Percentiles rank a stretch among this genome's conserved stretches.
Evolutionary conservation across 2,113 vertebrate genomes (phyloP).

Genomic region (Poicephalus meyeri): DNA sequence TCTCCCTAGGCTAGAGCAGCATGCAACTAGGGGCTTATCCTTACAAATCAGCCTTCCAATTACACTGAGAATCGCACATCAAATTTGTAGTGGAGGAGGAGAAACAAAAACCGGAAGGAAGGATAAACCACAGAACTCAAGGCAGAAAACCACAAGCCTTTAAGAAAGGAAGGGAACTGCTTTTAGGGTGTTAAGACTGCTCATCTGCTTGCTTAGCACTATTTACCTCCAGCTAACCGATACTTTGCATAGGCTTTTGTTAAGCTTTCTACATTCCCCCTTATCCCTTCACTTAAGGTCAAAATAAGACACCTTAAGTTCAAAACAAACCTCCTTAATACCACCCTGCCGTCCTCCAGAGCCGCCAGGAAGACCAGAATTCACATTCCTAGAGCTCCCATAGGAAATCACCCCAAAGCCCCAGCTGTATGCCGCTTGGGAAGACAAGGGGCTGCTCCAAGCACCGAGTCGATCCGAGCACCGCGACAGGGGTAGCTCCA

Average conservation of each 20-base stretch:
- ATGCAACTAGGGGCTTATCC: background rate
- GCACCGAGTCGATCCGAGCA: accelerated
- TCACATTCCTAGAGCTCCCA: background rate
- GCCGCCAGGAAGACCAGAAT: background rate
- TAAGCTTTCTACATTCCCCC: background rate
- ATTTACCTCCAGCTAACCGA: background rate
- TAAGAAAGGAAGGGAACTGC: background rate
- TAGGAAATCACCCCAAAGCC: accelerated
- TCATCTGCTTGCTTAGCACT: background rate
- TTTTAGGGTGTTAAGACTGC: background rate
- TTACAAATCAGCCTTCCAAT: background rate
- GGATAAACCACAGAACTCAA: background rate
- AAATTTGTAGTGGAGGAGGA: background rate
- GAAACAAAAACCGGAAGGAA: background rate
- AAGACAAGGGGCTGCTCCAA: background rate
- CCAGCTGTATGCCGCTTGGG: accelerated
- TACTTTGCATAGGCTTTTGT: background rate
- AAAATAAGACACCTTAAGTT: background rate
- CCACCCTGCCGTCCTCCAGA: background rate
- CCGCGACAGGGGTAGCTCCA: background rate
- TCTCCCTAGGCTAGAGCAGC: background rate
- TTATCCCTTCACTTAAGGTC: background rate
- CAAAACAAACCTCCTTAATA: background rate
- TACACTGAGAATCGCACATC: background rate
- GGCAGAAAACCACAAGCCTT: background rate